Percentiles rank a stretch among this genome's conserved stretches.
phyloP scores from a whole-genome alignment of 2,797 vertebrate species.

The Limnodromus scolopaceus region DNA sequence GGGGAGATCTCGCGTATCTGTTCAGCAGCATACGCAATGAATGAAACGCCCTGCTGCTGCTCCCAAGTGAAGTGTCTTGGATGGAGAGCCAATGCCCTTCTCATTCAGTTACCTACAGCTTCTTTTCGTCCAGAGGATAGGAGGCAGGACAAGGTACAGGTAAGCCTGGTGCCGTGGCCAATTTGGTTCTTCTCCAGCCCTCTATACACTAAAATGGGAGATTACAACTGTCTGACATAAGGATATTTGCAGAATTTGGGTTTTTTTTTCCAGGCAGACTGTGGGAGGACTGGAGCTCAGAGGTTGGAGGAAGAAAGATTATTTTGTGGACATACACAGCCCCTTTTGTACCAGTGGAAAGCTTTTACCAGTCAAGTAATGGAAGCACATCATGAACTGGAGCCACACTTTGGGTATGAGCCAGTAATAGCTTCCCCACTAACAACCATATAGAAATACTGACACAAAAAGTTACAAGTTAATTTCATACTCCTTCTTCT shows the following conservation, averaged over 20 bases:
- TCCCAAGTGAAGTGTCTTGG: not conserved
- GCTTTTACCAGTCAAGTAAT: not conserved
- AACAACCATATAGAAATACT: not conserved
- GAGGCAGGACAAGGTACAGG: not conserved
- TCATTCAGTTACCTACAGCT: not conserved
- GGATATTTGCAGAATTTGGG: not conserved
- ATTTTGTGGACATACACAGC: not conserved
- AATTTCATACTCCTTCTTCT: not conserved
- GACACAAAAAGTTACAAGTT: not conserved
- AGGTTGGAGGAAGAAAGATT: not conserved
- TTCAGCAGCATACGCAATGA: not conserved
- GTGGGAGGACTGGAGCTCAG: not conserved
- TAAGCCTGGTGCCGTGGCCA: not conserved
- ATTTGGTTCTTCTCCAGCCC: not conserved
- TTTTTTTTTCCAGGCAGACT: not conserved
- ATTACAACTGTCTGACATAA: not conserved
- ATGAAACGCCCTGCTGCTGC: not conserved
- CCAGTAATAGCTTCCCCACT: not conserved
- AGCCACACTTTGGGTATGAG: not conserved
- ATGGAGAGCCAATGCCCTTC: not conserved
- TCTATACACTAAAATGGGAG: fast-evolving
- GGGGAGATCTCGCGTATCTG: not conserved
- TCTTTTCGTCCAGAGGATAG: not conserved
- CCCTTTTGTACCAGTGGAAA: not conserved
- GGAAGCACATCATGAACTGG: not conserved